These are phyloP conservation scores for Engraulis encrasicolus DNA, from an alignment of 2,113 vertebrate genomes.

Conservation along the genomic window DNA sequence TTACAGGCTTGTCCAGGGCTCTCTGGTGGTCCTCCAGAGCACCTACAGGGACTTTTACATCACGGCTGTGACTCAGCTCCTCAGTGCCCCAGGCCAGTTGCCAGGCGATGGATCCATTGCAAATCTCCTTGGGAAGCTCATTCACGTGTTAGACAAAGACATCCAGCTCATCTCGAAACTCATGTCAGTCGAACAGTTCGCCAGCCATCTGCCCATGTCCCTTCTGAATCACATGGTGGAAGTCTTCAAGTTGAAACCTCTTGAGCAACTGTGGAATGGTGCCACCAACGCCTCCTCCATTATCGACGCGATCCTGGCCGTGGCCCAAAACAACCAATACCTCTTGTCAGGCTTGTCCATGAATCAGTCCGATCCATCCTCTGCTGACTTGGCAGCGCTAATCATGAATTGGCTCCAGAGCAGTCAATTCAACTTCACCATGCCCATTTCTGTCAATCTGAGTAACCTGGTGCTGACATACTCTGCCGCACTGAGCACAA, in stretches of 20 bases:
- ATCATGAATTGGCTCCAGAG: slow-evolving; percentile 61
- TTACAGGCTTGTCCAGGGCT: slow-evolving; percentile 62
- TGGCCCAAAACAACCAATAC: slow-evolving; percentile 58
- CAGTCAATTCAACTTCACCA: slow-evolving; percentile 57
- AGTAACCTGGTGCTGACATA: slow-evolving; percentile 59
- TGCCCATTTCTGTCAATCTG: slow-evolving; percentile 62
- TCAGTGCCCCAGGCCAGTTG: slow-evolving; percentile 30
- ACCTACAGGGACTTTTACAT: slow-evolving; percentile 50
- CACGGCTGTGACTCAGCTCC: slow-evolving; percentile 34
- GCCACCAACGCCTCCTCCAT: slow-evolving; percentile 52
- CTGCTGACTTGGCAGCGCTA: slow-evolving; percentile 59
- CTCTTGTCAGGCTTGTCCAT: slow-evolving; percentile 53
- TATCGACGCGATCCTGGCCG: slow-evolving; percentile 44
- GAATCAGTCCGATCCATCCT: slow-evolving; percentile 54
- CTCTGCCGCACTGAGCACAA: slow-evolving; percentile 53
- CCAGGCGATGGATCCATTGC: slow-evolving; percentile 49
- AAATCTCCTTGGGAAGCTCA: slow-evolving; percentile 53
- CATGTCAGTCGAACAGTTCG: slow-evolving; percentile 34
- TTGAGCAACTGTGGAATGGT: slow-evolving; percentile 53
- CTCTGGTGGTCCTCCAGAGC: slow-evolving; percentile 61
- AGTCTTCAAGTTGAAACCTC: slow-evolving; percentile 58
- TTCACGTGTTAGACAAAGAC: slow-evolving; percentile 53
- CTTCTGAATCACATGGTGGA: slow-evolving; percentile 56
- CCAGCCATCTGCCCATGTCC: slow-evolving; percentile 47
- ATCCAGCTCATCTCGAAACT: slow-evolving; percentile 45